A percentile compares a stretch with the other conserved stretches of the same genome.
These are phyloP conservation scores for Seriola aureovittata DNA, from an alignment of 2,113 vertebrate genomes.

Conservation along the genomic window DNA sequence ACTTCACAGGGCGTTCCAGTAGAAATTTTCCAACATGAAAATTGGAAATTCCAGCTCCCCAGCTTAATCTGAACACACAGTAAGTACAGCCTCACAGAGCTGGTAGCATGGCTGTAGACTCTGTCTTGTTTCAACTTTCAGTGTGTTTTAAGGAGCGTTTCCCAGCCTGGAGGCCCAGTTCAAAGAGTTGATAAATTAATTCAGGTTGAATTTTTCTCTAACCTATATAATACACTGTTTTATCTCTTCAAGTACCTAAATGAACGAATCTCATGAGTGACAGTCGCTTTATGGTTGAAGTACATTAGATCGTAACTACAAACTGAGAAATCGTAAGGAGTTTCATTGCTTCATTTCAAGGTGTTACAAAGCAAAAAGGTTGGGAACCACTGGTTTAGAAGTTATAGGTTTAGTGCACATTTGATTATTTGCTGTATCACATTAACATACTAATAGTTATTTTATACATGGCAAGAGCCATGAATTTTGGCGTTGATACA, in stretches of 20 bases:
- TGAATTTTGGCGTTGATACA: slow-evolving; percentile 23
- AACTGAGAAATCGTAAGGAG: not conserved
- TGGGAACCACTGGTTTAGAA: not conserved
- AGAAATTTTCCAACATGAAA: too few relatives aligned
- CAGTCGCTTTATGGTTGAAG: not conserved
- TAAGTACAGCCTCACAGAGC: too few relatives aligned
- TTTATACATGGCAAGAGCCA: slow-evolving; percentile 11
- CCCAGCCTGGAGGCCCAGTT: not conserved
- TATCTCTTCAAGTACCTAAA: not conserved
- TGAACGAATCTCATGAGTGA: not conserved
- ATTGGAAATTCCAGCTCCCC: too few relatives aligned
- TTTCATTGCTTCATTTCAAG: not conserved
- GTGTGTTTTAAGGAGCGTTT: not conserved
- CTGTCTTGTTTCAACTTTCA: not conserved
- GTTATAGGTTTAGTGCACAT: not conserved
- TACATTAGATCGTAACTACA: not conserved
- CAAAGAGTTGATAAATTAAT: not conserved
- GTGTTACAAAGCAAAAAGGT: not conserved
- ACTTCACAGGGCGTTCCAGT: too few relatives aligned
- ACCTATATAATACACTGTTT: not conserved
- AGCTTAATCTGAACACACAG: too few relatives aligned
- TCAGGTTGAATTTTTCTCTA: not conserved
- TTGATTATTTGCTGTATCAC: not conserved
- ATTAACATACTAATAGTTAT: slow-evolving; percentile 23
- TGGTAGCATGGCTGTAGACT: too few relatives aligned